phyloP scores from a whole-genome alignment of 1,140 invertebrate genomes.

The Caenorhabditis briggsae region DNA sequence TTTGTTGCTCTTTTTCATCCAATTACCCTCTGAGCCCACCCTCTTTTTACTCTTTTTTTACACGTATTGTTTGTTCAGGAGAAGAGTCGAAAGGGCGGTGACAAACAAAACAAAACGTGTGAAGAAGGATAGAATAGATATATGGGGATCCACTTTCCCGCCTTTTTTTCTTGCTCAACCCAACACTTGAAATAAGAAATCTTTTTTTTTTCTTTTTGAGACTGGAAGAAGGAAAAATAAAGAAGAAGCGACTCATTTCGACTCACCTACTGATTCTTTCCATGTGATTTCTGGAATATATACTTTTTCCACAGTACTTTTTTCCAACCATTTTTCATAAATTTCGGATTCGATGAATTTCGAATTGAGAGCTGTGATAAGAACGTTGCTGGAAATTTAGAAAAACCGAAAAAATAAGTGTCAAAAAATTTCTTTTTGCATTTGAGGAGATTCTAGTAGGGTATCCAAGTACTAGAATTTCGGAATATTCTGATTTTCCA shows the following conservation, averaged over 20 bases:
- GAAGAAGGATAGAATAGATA: slow-evolving; percentile 1
- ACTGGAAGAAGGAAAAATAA: neutral
- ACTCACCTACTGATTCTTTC: neutral
- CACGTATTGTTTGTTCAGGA: slow-evolving; percentile 21
- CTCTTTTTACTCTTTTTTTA: neutral
- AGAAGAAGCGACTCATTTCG: neutral
- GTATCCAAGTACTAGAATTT: too few species aligned
- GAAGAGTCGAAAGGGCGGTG: slow-evolving; percentile 2
- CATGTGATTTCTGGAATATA: neutral
- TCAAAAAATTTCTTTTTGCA: too few species aligned
- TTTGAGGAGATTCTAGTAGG: too few species aligned
- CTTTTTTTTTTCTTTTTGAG: neutral
- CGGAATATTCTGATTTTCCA: too few species aligned
- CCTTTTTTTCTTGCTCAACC: slow-evolving; percentile 6
- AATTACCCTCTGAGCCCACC: slow-evolving; percentile 19
- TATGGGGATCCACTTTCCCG: neutral
- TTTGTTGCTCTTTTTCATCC: neutral
- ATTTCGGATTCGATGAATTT: too few species aligned
- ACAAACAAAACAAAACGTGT: slow-evolving; percentile 54
- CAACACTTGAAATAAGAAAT: neutral
- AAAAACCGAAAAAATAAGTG: too few species aligned
- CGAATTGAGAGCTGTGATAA: too few species aligned
- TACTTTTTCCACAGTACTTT: neutral
- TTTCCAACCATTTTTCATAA: neutral
- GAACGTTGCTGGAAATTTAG: too few species aligned